Percentiles rank a stretch among this genome's conserved stretches.
Evolutionary conservation across 2,797 vertebrate species (phyloP).

Genomic region (Nyctalus aviator): DNA sequence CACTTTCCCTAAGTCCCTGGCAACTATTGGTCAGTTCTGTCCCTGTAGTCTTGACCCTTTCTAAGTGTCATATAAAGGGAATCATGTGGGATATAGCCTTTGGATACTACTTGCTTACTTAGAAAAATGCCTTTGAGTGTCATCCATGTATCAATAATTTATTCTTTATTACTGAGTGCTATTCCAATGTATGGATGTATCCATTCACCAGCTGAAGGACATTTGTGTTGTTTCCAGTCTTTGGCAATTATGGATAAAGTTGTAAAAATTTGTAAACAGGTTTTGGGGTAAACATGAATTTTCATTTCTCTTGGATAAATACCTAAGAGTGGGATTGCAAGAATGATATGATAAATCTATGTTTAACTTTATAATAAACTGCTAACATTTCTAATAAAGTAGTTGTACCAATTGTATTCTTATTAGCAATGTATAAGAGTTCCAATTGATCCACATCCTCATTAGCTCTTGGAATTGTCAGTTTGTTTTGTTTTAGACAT

Average conservation of each 20-base stretch:
- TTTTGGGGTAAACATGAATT: not conserved
- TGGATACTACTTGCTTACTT: not conserved
- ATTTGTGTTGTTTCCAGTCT: not conserved
- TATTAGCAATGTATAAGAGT: not conserved
- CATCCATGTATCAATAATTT: not conserved
- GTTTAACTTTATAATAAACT: constrained; percentile 10
- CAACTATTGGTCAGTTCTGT: not conserved
- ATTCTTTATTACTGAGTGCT: not conserved
- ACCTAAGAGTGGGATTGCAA: not conserved
- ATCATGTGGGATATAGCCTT: not conserved
- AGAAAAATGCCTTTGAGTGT: not conserved
- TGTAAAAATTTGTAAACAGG: constrained; percentile 21
- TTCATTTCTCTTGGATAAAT: not conserved
- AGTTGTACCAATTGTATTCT: not conserved
- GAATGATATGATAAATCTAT: not conserved
- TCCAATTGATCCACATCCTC: not conserved
- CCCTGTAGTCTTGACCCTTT: not conserved
- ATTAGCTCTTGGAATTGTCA: not conserved
- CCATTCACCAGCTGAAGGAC: not conserved
- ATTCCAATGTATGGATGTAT: not conserved
- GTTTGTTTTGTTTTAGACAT: not conserved
- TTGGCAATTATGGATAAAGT: constrained; percentile 5
- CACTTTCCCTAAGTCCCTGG: not conserved
- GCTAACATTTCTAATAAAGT: not conserved
- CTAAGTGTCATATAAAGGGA: not conserved